Base-by-base conservation (phyloP, 2,797 vertebrate genomes). In the Pseudocheirus occidentalis region DNA sequence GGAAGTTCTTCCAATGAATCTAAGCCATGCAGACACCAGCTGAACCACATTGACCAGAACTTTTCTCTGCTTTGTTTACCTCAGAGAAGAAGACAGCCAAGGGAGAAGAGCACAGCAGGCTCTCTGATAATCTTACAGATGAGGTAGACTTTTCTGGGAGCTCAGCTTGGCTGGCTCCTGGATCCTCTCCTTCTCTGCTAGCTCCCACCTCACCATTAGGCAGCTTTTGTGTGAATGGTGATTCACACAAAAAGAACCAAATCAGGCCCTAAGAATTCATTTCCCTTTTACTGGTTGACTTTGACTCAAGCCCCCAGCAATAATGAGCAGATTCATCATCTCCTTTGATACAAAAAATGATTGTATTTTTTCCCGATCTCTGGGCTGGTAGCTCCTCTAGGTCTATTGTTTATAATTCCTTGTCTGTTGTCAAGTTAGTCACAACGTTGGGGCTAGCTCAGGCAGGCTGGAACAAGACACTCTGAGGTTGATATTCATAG, bases 191-290 rank as follows among this genome's bases (percentile, higher is more conserved):
- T 50, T 62, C 57, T 59, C 1, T 14, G 56, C 16, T 4, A 53
- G 62, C 27, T 16, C 97, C 96, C 91, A 58, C 97, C 96, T 96
- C 97, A 97, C 4, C 13, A 97, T 97, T 97, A 97, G 96, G 95
- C 3, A 92, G 55, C 93, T 95, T 95, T 95, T 21, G 1, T 92
- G 95, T 94, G 95, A 81, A 96, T 97, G 97, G 96, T 95, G 97
- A 97, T 66, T 66, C 97, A 97, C 94, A 97, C 96, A 98, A 4
- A 96, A 97, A 95, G 93, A 87, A 53, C 91, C 97, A 97, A 96
- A 96, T 97, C 95, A 93, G 1, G 92, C 95, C 97, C 97, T 96
- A 95, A 94, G 96, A 96, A 62, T 97, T 87, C 93, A 7, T 40
- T 93, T 92, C 95, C 40, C 95, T 93, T 55, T 96, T 96, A 95